Evolutionary conservation across 2,797 vertebrate genomes (phyloP).

Genomic region (Columba guinea): DNA sequence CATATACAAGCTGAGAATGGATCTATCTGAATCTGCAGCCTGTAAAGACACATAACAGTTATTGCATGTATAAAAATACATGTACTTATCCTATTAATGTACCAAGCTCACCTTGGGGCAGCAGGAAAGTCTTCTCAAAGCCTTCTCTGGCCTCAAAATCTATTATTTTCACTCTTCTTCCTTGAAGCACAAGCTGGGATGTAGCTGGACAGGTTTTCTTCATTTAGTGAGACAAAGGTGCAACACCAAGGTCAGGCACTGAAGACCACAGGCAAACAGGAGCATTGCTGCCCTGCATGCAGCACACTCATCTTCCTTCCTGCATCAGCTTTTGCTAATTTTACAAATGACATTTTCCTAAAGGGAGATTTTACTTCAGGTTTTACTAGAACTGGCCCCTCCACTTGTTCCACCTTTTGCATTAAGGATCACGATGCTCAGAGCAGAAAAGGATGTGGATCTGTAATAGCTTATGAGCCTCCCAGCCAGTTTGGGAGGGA

Average conservation of each 20-base stretch:
- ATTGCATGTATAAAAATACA: neutral
- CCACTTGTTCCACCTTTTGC: neutral
- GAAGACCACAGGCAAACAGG: neutral
- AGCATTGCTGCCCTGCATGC: neutral
- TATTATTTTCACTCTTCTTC: neutral
- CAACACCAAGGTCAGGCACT: neutral
- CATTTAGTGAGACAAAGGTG: neutral
- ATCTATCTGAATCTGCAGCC: neutral
- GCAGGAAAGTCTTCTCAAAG: neutral
- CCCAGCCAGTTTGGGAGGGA: neutral
- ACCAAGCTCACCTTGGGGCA: neutral
- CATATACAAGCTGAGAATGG: neutral
- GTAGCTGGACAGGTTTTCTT: neutral
- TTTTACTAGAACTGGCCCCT: neutral
- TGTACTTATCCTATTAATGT: neutral
- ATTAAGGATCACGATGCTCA: neutral
- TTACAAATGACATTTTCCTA: neutral
- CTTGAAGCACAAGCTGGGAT: neutral
- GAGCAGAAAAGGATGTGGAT: neutral
- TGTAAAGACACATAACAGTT: neutral
- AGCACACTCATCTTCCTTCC: neutral
- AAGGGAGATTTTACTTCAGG: neutral
- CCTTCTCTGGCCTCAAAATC: neutral
- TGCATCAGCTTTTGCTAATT: neutral
- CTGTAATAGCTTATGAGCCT: rapidly evolving